These are phyloP conservation scores for Rallus crepitans DNA, from an alignment of 2,797 vertebrate genomes.

Conservation along the genomic window DNA sequence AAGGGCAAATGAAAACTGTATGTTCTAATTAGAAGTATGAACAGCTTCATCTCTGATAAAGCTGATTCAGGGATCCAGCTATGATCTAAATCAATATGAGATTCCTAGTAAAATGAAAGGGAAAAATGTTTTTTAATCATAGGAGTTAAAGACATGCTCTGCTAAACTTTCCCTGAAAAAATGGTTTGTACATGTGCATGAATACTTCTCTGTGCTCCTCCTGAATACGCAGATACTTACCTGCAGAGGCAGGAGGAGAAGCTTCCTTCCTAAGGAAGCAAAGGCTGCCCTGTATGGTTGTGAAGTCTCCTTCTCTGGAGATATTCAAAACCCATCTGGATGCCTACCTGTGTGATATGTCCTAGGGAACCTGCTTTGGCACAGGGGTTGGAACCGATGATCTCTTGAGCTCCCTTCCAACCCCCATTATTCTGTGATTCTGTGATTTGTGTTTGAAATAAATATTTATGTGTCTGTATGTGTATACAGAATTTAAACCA, in stretches of 20 bases:
- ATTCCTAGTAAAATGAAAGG: background rate
- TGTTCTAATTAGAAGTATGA: background rate
- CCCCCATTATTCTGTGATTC: no score
- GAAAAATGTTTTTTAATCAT: background rate
- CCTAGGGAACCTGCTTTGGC: no score
- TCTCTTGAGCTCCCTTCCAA: no score
- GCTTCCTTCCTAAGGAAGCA: background rate
- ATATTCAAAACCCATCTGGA: no score
- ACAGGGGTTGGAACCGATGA: no score
- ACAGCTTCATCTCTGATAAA: background rate
- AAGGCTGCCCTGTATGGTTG: background rate
- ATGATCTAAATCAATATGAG: background rate
- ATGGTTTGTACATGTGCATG: background rate
- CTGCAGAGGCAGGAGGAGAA: background rate
- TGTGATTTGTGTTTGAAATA: background rate
- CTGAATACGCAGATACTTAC: background rate
- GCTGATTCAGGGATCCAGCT: background rate
- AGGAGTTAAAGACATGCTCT: background rate
- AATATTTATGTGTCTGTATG: background rate
- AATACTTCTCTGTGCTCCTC: rapidly evolving
- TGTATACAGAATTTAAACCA: background rate
- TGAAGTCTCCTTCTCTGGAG: no score
- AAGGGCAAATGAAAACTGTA: background rate
- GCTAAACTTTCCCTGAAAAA: background rate
- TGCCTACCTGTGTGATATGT: no score